A percentile compares a stretch with the other conserved stretches of the same genome.
Conservation (phyloP, 2,797 vertebrate genomes). For the Bradypodion pumilum region DNA sequence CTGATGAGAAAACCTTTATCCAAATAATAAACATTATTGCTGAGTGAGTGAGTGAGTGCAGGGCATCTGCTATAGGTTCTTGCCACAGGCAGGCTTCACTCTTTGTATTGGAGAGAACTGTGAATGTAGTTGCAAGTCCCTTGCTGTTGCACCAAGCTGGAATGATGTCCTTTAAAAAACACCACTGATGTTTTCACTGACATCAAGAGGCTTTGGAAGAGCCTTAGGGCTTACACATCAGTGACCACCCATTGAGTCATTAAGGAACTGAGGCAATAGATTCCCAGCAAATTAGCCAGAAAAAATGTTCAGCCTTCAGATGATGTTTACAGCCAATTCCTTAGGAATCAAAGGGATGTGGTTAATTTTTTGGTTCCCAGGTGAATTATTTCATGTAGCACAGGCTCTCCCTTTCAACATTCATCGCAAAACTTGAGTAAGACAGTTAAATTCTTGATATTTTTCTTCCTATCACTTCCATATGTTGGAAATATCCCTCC, state of each 20-base stretch:
- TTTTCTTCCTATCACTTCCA: slow-evolving; percentile 55
- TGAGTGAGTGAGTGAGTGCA: neutral
- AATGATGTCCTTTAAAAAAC: slow-evolving; percentile 8
- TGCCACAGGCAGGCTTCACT: neutral
- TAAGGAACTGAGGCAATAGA: slow-evolving; percentile 28
- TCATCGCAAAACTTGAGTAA: neutral
- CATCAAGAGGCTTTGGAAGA: slow-evolving; percentile 14
- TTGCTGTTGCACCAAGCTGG: neutral
- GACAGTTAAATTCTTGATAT: slow-evolving; percentile 50
- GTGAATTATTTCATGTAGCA: slow-evolving; percentile 28
- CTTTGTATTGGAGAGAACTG: neutral
- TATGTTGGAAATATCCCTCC: slow-evolving; percentile 57
- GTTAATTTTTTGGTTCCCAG: neutral
- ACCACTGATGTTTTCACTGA: slow-evolving; percentile 11
- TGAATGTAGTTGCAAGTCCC: neutral
- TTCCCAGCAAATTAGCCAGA: slow-evolving; percentile 4
- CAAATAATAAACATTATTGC: neutral
- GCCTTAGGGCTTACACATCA: neutral
- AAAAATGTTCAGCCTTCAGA: slow-evolving; percentile 20
- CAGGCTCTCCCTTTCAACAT: slow-evolving; percentile 10
- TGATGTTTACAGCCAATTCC: neutral
- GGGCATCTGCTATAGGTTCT: neutral
- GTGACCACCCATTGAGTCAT: neutral
- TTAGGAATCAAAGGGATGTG: neutral
- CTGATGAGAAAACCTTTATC: neutral